Base-by-base conservation (phyloP, 2,797 vertebrate genomes). In the Cynopterus sphinx region DNA sequence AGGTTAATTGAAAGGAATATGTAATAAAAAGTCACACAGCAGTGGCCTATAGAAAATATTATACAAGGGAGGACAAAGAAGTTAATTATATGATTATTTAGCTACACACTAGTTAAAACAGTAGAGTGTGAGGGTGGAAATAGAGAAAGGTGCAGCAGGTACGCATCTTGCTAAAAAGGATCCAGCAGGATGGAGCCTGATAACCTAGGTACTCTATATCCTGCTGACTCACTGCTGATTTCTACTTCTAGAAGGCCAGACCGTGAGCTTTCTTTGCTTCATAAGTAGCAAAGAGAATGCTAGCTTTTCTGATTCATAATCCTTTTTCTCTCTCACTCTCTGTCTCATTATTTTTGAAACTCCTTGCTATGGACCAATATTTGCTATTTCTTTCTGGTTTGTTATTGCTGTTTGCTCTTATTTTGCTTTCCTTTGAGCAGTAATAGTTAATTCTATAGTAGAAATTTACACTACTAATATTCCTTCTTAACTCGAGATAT, bases 401-500 rank as follows among this genome's bases (percentile, higher is more conserved):
- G 12, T 85, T 71, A 3, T 31, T 46, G 7, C 74, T 68, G 3
- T 63, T 82, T 70, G 19, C 11, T 28, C 16, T 71, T 41, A 55
- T 71, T 92, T 43, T 31, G 61, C 31, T 73, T 39, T 68, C 15
- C 33, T 43, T 75, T 84, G 33, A 79, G 31, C 9, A 53, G 33
- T 61, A 61, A 68, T 26, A 36, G 87, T 65, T 92, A 75, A 71
- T 90, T 87, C 19, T 92, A 17, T 12, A 81, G 21, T 55, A 6
- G 16, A 73, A 87, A 87, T 53, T 81, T 84, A 57, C 22, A 51
- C 53, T 88, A 26, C 55, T 6, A 65, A 57, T 43, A 71, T 85
- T 85, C 7, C 16, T 61, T 93, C 53, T 61, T 65, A 70, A 77
- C 2, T 65, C 49, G 49, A 49, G 49, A 49, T 49, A 4, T 49